These are phyloP conservation scores for Drosophila prosaltans DNA, from an alignment of 1,140 invertebrate genomes.

Conservation along the genomic window DNA sequence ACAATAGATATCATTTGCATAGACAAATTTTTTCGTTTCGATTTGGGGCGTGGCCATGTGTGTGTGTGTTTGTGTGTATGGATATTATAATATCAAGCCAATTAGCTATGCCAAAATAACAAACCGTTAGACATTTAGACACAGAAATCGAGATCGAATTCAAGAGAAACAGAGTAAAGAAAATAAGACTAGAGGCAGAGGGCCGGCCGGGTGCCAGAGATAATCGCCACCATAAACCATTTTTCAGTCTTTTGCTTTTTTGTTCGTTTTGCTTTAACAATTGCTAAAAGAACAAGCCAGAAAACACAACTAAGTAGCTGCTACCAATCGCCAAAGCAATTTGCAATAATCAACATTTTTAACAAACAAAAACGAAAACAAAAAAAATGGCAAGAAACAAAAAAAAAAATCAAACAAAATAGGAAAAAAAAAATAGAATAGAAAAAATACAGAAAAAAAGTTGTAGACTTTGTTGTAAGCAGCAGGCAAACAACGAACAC, in stretches of 20 bases:
- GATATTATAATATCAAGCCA: constrained; percentile 59
- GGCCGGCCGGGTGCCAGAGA: constrained; percentile 34
- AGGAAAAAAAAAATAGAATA: constrained; percentile 21
- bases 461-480: constrained; percentile 63
- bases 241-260: constrained; percentile 25
- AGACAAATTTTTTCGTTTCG: constrained; percentile 24
- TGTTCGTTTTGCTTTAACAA: constrained; percentile 65
- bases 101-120: constrained; percentile 66
- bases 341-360: constrained; percentile 82
- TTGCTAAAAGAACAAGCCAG: constrained; percentile 70
- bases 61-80: constrained; percentile 16
- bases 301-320: constrained; percentile 79
- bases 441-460: constrained; percentile 39
- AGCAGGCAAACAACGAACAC: constrained; percentile 37
- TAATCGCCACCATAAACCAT: constrained; percentile 57
- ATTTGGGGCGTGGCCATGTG: constrained; percentile 15
- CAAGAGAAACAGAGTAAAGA: background rate
- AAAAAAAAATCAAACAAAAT: constrained; percentile 34
- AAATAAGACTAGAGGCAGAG: background rate
- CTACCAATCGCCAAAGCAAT: constrained; percentile 80
- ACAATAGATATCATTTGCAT: constrained; percentile 77
- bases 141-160: constrained; percentile 45
- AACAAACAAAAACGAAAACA: constrained; percentile 49
- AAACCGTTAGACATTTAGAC: constrained; percentile 54
- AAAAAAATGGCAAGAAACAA: constrained; percentile 33